Evolutionary conservation across 2,888 invertebrate genomes (phyloP), one percentile per base, ranked within the genome.

Genomic region (Sepioteuthis lessoniana): DNA sequence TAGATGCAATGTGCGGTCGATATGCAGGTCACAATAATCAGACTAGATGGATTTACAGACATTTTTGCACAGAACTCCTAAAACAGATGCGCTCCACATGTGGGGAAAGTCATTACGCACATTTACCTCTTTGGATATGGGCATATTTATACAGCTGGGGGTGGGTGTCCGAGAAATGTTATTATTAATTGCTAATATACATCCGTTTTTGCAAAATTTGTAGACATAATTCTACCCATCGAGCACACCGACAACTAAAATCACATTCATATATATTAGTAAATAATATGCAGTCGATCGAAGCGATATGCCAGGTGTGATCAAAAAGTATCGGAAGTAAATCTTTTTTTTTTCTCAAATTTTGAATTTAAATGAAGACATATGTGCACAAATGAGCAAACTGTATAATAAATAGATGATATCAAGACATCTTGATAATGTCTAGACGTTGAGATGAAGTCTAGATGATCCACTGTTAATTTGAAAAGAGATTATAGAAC

Each of bases 31-130:
- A 55, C 7, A 55, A 21, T 21, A 55, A 55, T 55, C 76, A 76
- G n/a, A 13, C 10, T 8, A 19, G 7, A n/a, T 76, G 76, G 1
- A 76, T n/a, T 16, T 35, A n/a, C 3, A 35, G n/a, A 35, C 4
- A 16, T 16, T n/a, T n/a, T 76, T 76, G n/a, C n/a, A 76, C n/a
- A 35, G 35, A 76, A 0, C n/a, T 76, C 76, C n/a, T n/a, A n/a
- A 35, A 76, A 76, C 76, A 76, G 76, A 76, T 76, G 76, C 76
- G n/a, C 76, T 76, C 76, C 76, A 35, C 76, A 76, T 76, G 76
- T 35, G 76, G 76, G n/a, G 31, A n/a, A 76, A 76, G 76, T 76
- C 35, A 35, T 1, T 76, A 16, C n/a, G 76, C n/a, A 19, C 76
- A 76, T 35, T n/a, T 35, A 76, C 4, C 76, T 76, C n/a, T 76